Base-by-base conservation (phyloP, 1,140 invertebrate species). In the Bradysia coprophila region DNA sequence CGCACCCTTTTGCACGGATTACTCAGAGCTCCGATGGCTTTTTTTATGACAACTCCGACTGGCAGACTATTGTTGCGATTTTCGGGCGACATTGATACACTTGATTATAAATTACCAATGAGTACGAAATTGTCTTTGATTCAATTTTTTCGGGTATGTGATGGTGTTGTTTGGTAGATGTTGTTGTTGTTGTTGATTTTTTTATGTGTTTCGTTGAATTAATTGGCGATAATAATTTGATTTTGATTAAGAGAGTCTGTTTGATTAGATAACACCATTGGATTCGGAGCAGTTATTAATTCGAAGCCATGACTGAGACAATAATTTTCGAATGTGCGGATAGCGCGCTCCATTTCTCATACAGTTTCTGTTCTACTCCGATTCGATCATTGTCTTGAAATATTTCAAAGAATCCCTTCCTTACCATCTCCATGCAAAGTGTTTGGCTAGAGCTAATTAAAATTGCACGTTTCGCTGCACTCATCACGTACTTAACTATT, bases 31-130 rank as follows among this genome's bases (percentile, higher is more conserved):
- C 74, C 80, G 19, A 73, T 78, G 62, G 61, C 59, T 40, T 87
- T 86, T 68, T 87, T 86, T 62, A 80, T 85, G 62, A 67, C 63
- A 34, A 78, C 76, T 48, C 81, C 83, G 5, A 58, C 66, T 44
- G 82, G 81, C 48, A 67, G 81, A 48, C 71, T 85, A 48, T 59
- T 86, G 44, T 79, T 76, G 62, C 68, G 81, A 49, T 74, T 83
- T 60, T 67, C 73, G 47, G 81, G 77, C 66, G 82, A 84, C 62
- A 62, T 78, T 45, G 72, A 77, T 57, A 66, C 69, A 41, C 51
- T 79, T 57, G 77, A 82, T 63, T 66, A 71, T 54, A 44, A 51
- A 24, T 44, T 63, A 45, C 55, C 56, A n/a, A 48, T 51, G 46
- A 49, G 54, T 49, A 44, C 68, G 28, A 53, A 63, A 52, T 56